phyloP scores from a whole-genome alignment of 2,113 vertebrate species.

The Axis porcinus region DNA sequence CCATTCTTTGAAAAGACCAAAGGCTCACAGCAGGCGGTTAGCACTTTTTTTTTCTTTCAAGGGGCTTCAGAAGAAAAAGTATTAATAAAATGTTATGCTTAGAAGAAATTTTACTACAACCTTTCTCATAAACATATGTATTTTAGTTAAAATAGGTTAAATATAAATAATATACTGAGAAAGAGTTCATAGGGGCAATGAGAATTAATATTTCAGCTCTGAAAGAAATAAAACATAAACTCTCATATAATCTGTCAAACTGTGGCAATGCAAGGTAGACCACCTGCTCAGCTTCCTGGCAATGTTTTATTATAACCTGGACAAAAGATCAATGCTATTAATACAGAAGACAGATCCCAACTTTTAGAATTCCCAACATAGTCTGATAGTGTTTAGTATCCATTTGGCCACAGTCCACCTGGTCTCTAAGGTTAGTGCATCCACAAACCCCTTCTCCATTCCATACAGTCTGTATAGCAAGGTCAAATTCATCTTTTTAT shows the following conservation, averaged over 20 bases:
- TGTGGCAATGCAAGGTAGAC: background rate
- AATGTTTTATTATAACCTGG: background rate
- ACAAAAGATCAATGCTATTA: background rate
- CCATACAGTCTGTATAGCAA: background rate
- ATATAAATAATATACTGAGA: slow-evolving; percentile 35
- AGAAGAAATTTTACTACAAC: slow-evolving; percentile 34
- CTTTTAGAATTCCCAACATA: background rate
- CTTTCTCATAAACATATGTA: slow-evolving; percentile 31
- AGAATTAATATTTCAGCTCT: slow-evolving; percentile 35
- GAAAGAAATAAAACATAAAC: slow-evolving; percentile 15
- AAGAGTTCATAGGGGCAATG: background rate
- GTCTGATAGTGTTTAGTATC: background rate
- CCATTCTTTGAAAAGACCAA: slow-evolving; percentile 42
- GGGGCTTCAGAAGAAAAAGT: background rate
- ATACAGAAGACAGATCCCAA: background rate
- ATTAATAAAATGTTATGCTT: slow-evolving; percentile 28
- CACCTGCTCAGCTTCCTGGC: background rate
- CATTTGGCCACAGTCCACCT: background rate
- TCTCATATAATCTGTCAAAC: background rate
- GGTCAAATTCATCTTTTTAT: background rate
- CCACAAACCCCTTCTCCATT: background rate
- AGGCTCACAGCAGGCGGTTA: slow-evolving; percentile 32
- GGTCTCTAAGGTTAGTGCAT: background rate
- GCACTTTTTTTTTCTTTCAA: background rate
- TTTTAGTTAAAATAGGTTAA: slow-evolving; percentile 47